These are phyloP conservation scores for Phrynocephalus guinanensis DNA, from an alignment of 2,797 vertebrate species.

Conservation along the genomic window DNA sequence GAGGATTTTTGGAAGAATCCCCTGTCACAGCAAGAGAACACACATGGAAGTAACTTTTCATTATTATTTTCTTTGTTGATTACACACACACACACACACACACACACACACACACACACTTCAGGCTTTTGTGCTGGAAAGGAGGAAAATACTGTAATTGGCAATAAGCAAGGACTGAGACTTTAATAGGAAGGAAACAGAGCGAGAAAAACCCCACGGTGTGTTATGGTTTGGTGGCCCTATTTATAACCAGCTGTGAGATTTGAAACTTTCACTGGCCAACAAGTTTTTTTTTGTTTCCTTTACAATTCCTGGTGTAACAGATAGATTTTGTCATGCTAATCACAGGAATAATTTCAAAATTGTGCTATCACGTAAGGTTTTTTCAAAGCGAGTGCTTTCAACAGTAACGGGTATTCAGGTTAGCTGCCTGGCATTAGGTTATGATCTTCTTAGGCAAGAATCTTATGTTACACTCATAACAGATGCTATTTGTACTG, in stretches of 20 bases:
- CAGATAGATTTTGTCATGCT: no score
- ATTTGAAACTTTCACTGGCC: background rate
- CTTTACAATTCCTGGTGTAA: no score
- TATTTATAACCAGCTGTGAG: background rate
- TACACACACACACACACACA: constrained; percentile 23
- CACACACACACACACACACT: background rate
- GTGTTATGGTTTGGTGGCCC: background rate
- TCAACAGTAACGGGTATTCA: no score
- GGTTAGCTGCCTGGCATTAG: no score
- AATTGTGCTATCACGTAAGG: no score
- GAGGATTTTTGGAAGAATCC: background rate
- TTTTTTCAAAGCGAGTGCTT: no score
- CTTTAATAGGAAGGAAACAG: constrained; percentile 53
- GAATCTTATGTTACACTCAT: no score
- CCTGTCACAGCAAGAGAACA: constrained; percentile 31
- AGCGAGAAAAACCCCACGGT: constrained; percentile 1
- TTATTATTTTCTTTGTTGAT: constrained; percentile 58
- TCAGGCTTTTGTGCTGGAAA: background rate
- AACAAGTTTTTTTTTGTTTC: no score
- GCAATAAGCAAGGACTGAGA: constrained; percentile 46
- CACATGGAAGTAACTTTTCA: constrained; percentile 47
- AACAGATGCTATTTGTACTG: no score
- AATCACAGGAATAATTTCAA: no score
- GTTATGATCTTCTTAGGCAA: no score
- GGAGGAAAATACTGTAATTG: background rate